These are phyloP conservation scores for Ficedula albicollis DNA, from an alignment of 2,797 vertebrate species.

Conservation along the genomic window DNA sequence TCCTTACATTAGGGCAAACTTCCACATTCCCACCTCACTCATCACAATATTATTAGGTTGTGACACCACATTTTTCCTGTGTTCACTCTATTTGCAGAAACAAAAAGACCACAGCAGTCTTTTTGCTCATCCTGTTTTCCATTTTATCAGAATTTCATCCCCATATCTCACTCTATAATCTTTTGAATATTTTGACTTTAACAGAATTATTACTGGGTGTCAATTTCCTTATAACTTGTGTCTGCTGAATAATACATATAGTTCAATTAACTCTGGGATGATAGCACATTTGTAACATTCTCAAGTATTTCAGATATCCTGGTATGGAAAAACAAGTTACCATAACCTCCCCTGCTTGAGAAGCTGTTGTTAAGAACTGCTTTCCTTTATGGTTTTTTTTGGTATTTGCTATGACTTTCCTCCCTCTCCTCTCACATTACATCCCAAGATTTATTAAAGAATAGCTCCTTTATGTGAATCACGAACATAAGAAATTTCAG, in stretches of 20 bases:
- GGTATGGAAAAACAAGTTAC: not conserved
- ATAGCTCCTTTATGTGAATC: not conserved
- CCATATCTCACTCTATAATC: not conserved
- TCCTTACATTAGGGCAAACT: not conserved
- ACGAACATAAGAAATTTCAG: not conserved
- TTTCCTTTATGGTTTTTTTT: not conserved
- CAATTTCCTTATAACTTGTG: constrained; percentile 24
- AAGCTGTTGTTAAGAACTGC: not conserved
- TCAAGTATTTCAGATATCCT: constrained; percentile 16
- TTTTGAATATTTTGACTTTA: constrained; percentile 15
- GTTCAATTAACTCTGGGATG: constrained; percentile 17
- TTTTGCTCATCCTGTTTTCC: not conserved
- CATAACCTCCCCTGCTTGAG: not conserved
- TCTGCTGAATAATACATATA: constrained; percentile 20
- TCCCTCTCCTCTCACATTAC: not conserved
- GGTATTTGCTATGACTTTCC: not conserved
- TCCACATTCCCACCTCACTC: not conserved
- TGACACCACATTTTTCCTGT: not conserved
- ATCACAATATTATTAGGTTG: not conserved
- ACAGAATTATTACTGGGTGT: constrained; percentile 1
- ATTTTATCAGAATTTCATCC: not conserved
- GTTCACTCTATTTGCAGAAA: not conserved
- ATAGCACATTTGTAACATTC: not conserved
- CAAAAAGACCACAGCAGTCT: not conserved
- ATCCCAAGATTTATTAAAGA: not conserved